Conservation (phyloP, 2,113 vertebrate genomes). For the Albula goreensis region DNA sequence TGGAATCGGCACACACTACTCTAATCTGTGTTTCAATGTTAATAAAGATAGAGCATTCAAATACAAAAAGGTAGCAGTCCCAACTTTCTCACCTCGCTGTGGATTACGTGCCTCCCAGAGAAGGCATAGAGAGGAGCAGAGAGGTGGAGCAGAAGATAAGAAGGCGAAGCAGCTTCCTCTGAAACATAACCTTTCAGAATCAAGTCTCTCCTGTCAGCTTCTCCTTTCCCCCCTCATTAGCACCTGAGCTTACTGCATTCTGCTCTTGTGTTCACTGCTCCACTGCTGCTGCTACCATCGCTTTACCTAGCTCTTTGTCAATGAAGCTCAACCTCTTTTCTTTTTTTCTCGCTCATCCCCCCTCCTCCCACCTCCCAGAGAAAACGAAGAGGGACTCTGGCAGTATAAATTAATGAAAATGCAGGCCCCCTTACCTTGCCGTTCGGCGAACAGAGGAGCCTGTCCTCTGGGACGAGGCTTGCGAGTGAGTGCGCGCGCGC, state of each 20-base stretch:
- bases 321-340: conserved; percentile 61
- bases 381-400: conserved; percentile 31
- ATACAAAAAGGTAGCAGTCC: not conserved
- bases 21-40: not conserved
- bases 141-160: conserved; percentile 29
- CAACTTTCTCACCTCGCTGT: conserved; percentile 28
- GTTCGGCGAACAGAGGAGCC: conserved; percentile 64
- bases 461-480: conserved; percentile 60
- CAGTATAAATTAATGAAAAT: conserved; percentile 45
- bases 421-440: conserved; percentile 67
- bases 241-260: conserved; percentile 59
- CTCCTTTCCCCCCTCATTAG: conserved; percentile 44
- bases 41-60: not conserved
- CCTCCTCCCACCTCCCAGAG: conserved; percentile 8
- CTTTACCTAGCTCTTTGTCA: conserved; percentile 59
- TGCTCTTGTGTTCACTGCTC: conserved; percentile 43
- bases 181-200: conserved; percentile 31
- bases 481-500: conserved; percentile 53
- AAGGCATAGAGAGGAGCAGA: conserved; percentile 21
- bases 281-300: conserved; percentile 42
- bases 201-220: conserved; percentile 46
- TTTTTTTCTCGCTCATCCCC: not conserved
- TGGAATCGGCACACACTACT: conserved; percentile 3
- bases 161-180: conserved; percentile 48
- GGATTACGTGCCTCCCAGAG: conserved; percentile 19